Conservation (phyloP, 2,888 invertebrate species). For the Pheosia gnoma region DNA sequence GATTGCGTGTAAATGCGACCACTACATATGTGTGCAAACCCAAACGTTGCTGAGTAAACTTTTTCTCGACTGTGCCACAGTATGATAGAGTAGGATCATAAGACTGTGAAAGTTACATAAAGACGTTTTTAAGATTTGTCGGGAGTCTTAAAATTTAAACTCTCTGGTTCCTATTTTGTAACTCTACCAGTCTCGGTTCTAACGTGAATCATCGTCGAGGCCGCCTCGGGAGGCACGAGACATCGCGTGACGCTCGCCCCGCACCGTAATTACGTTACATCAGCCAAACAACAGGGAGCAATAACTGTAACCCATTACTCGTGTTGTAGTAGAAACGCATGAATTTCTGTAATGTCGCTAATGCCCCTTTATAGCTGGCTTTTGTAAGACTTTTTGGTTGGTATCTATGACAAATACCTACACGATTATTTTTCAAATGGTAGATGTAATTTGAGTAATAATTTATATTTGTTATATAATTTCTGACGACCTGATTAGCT, state of each 20-base stretch:
- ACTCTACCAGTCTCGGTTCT: not conserved
- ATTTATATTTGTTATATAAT: no score
- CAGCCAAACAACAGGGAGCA: constrained; percentile 57
- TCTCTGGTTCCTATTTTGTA: not conserved
- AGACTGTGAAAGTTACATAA: no score
- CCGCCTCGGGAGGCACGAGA: constrained; percentile 41
- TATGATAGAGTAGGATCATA: no score
- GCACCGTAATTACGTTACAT: constrained; percentile 59
- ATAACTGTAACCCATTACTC: constrained; percentile 60
- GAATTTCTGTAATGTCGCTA: constrained; percentile 50
- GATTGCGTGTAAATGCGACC: no score
- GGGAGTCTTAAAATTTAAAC: not conserved
- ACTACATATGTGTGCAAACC: no score
- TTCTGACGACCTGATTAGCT: no score
- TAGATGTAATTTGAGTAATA: no score
- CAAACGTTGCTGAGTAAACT: no score
- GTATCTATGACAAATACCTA: no score
- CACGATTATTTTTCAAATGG: no score
- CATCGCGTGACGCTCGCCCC: constrained; percentile 56
- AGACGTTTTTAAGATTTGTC: not conserved
- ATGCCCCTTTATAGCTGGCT: constrained; percentile 37
- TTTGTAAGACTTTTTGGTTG: constrained; percentile 22
- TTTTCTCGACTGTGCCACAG: no score
- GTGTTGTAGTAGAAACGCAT: constrained; percentile 46
- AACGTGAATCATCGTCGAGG: constrained; percentile 21